These are phyloP conservation scores for Neosilurus hyrtlii DNA, from an alignment of 2,797 vertebrate species.

Conservation along the genomic window DNA sequence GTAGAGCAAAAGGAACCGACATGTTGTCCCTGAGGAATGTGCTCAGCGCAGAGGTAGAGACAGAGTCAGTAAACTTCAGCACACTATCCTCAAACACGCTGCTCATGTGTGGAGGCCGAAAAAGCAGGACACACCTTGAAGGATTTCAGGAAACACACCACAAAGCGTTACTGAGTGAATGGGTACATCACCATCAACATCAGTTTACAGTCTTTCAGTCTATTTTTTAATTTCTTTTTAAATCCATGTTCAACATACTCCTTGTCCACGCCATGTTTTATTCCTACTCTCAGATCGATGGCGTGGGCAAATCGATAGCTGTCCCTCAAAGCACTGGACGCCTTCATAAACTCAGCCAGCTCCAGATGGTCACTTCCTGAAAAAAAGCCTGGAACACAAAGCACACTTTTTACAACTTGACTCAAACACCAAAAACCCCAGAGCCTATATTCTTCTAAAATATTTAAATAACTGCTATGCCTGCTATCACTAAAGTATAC, in stretches of 20 bases:
- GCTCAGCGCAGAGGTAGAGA: conserved; percentile 50
- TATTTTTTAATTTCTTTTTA: background rate
- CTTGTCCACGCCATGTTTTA: conserved; percentile 47
- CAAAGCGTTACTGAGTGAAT: no score
- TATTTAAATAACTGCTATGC: background rate
- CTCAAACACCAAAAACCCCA: background rate
- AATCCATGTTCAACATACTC: conserved; percentile 55
- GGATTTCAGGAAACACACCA: background rate
- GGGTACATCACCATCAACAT: background rate
- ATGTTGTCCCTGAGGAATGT: conserved; percentile 59
- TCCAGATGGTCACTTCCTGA: conserved; percentile 46
- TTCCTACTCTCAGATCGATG: conserved; percentile 46
- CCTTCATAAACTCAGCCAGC: conserved; percentile 57
- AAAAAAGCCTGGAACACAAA: conserved; percentile 57
- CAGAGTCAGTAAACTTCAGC: conserved; percentile 39
- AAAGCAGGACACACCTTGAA: conserved; percentile 57
- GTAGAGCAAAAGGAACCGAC: conserved; percentile 42
- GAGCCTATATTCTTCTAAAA: background rate
- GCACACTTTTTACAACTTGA: background rate
- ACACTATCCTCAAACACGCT: conserved; percentile 61
- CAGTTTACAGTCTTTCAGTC: no score
- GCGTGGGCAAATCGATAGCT: conserved; percentile 60
- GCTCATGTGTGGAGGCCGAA: conserved; percentile 58
- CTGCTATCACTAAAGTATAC: background rate
- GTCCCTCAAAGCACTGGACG: conserved; percentile 55